phyloP scores from a whole-genome alignment of 2,113 vertebrate species.

The Hippocampus comes region DNA sequence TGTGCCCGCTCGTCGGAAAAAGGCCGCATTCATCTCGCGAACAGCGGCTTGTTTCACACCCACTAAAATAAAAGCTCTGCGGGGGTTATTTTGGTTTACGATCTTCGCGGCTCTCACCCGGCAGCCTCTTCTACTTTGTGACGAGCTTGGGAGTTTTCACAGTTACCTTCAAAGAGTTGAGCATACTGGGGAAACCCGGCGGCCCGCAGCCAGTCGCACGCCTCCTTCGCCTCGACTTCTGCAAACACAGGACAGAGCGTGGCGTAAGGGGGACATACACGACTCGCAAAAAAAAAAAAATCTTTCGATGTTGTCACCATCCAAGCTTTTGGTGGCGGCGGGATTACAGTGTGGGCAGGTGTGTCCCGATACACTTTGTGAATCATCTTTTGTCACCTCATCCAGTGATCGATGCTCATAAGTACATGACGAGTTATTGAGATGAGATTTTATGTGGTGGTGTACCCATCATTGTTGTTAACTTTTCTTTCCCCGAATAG shows the following conservation, averaged over 20 bases:
- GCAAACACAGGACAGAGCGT: constrained; percentile 55
- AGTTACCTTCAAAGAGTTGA: constrained; percentile 92
- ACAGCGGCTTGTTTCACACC: constrained; percentile 14
- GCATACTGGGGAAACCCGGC: constrained; percentile 98
- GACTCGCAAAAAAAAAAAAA: background rate
- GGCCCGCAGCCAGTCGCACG: constrained; percentile 95
- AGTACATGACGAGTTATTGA: too few relatives aligned
- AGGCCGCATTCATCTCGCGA: constrained; percentile 3
- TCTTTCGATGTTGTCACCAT: too few relatives aligned
- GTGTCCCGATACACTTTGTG: too few relatives aligned
- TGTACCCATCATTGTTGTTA: too few relatives aligned
- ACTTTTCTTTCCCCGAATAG: too few relatives aligned
- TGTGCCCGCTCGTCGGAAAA: constrained; percentile 12
- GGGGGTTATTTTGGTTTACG: constrained; percentile 23
- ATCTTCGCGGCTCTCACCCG: constrained; percentile 23
- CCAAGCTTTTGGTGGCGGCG: too few relatives aligned
- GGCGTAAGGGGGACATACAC: constrained; percentile 10
- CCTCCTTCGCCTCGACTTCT: constrained; percentile 97
- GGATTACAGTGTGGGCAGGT: too few relatives aligned
- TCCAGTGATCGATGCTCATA: too few relatives aligned
- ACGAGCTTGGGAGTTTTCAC: constrained; percentile 38
- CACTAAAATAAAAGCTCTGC: background rate
- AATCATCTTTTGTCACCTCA: too few relatives aligned
- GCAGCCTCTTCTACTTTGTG: constrained; percentile 19
- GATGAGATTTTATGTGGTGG: too few relatives aligned